Evolutionary conservation across 2,113 vertebrate species (phyloP), one percentile per base, ranked within the genome.

Genomic region (Passer montanus): DNA sequence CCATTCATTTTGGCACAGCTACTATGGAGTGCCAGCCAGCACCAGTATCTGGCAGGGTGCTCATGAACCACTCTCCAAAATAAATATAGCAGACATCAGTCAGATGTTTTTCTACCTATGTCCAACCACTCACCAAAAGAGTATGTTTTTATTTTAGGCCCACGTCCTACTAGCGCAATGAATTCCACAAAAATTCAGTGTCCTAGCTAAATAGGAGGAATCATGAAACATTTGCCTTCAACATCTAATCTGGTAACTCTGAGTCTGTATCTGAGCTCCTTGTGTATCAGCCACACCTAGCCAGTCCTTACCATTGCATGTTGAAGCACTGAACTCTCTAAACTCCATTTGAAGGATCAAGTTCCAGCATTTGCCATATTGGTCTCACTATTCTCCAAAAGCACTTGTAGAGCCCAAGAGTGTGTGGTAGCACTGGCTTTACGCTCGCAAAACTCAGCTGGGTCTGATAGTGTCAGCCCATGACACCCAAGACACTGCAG

Each of bases 61-160:
- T 81, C 33, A 76, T 88, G 46, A 69, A 18, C 76, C 46, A 56
- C 31, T 66, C 35, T 96, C 87, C 85, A 82, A 95, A 89, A 86
- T 77, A 89, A 96, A 73, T 49, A 77, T 28, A 91, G 72, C 67
- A 90, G 35, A 89, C 62, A 41, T 74, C 75, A 95, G 53, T 91
- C 39, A 95, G 75, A 55, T 78, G 33, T n/a, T 91, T 92, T 93
- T 68, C 62, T 89, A 69, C 43, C 60, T n/a, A 15, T 84, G 21
- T 82, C 31, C 28, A 76, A 69, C 11, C 59, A 77, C 41, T 94
- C 4, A 13, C 27, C 88, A 89, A 56, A 56, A 16, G 26, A 84
- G 33, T 27, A 26, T 2, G 0, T 76, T 90, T 92, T 77, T 83
- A 28, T 80, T 82, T 94, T 67, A 94, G n/a, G 46, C 15, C 47